Evolutionary conservation across 2,113 vertebrate species (phyloP).

Genomic region (Dasypus novemcinctus): DNA sequence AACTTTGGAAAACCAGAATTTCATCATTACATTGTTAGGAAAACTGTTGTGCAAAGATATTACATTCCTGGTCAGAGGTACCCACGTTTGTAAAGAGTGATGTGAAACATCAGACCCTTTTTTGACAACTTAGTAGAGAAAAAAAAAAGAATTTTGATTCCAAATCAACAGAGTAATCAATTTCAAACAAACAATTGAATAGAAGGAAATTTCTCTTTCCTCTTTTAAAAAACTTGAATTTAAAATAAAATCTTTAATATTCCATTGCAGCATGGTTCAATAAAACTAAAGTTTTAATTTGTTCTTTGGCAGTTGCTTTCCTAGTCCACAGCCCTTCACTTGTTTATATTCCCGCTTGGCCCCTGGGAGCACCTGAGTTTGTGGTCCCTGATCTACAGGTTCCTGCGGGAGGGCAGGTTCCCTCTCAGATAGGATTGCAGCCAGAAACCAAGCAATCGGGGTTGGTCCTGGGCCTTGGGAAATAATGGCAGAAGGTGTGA

Average conservation of each 20-base stretch:
- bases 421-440: neutral
- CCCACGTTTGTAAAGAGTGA: neutral
- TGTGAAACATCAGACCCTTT: neutral
- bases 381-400: fast-evolving
- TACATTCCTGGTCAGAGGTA: neutral
- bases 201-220: neutral
- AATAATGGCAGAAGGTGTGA: neutral
- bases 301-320: neutral
- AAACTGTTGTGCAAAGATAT: neutral
- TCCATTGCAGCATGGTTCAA: neutral
- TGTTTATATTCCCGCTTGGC: neutral
- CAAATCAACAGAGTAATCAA: neutral
- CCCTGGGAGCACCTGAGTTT: too few relatives aligned
- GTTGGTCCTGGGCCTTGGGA: neutral
- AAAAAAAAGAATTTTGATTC: neutral
- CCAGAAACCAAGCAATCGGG: neutral
- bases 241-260: neutral
- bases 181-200: neutral
- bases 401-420: neutral
- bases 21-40: too few relatives aligned
- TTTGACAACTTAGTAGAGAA: neutral
- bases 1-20: neutral
- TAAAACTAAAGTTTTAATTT: neutral
- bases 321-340: neutral
- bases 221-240: neutral